Conservation (phyloP, 2,888 invertebrate genomes). For the Norana najaformis region DNA sequence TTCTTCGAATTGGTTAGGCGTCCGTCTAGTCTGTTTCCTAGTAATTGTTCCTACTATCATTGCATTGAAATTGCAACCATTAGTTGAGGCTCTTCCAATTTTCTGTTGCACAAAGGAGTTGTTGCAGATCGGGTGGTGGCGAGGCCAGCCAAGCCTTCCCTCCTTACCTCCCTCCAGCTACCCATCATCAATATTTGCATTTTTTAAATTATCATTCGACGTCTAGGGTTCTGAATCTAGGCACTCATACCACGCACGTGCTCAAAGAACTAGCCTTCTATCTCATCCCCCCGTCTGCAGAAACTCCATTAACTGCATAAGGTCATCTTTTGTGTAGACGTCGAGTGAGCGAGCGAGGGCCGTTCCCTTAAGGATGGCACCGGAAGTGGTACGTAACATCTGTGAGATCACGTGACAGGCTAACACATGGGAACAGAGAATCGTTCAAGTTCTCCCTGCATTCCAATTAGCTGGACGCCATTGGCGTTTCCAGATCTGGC, state of each 20-base stretch:
- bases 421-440: background rate
- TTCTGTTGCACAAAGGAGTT: background rate
- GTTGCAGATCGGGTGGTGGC: background rate
- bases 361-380: background rate
- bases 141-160: background rate
- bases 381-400: background rate
- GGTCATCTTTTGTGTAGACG: background rate
- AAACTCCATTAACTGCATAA: background rate
- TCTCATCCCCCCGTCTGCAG: background rate
- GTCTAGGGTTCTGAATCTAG: background rate
- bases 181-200: background rate
- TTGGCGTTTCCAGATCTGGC: background rate
- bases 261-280: background rate
- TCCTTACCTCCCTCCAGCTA: background rate
- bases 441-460: background rate
- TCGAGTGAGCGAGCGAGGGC: background rate
- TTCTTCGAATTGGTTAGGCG: too few relatives aligned
- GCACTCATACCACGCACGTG: background rate
- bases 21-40: too few relatives aligned
- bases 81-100: background rate
- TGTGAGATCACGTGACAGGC: background rate
- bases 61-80: background rate
- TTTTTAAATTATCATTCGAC: conserved; percentile 3
- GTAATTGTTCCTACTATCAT: too few relatives aligned
- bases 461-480: background rate